phyloP scores from a whole-genome alignment of 2,797 vertebrate genomes.

The Enteromius radiatus region DNA sequence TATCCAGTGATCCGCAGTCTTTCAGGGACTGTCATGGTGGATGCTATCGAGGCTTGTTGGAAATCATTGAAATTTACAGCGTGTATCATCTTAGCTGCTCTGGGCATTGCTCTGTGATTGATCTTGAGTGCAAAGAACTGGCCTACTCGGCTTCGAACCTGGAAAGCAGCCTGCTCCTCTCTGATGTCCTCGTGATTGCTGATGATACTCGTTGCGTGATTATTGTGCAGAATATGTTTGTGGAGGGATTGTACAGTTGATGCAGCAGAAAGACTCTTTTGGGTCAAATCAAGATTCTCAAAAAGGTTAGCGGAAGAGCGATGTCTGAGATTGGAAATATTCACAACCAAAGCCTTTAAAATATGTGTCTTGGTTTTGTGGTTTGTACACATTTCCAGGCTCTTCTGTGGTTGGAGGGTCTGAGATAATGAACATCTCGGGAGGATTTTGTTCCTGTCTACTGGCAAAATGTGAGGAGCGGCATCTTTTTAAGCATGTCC shows the following conservation, averaged over 20 bases:
- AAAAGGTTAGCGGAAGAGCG: neutral
- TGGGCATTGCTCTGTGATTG: conserved; percentile 29
- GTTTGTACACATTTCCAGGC: conserved; percentile 8
- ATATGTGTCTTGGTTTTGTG: neutral
- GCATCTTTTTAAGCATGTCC: neutral
- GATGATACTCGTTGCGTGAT: conserved; percentile 10
- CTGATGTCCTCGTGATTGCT: conserved; percentile 32
- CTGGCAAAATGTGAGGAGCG: conserved; percentile 10
- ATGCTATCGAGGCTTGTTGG: conserved; percentile 14
- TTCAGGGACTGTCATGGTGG: conserved; percentile 3
- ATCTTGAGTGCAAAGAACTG: conserved; percentile 23
- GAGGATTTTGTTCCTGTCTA: conserved; percentile 1
- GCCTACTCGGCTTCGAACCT: conserved; percentile 2
- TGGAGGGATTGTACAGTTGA: neutral
- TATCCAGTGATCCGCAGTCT: conserved; percentile 15
- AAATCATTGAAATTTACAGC: conserved; percentile 39
- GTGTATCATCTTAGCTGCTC: conserved; percentile 11
- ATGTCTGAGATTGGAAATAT: neutral
- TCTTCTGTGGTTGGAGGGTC: conserved; percentile 2
- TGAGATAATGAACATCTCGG: conserved; percentile 16
- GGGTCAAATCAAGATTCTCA: neutral
- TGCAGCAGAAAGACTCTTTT: neutral
- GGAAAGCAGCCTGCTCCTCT: conserved; percentile 34
- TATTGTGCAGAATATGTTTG: conserved; percentile 23
- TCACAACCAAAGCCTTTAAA: neutral